phyloP scores from a whole-genome alignment of 2,888 invertebrate genomes.

The Pasiphila rectangulata region DNA sequence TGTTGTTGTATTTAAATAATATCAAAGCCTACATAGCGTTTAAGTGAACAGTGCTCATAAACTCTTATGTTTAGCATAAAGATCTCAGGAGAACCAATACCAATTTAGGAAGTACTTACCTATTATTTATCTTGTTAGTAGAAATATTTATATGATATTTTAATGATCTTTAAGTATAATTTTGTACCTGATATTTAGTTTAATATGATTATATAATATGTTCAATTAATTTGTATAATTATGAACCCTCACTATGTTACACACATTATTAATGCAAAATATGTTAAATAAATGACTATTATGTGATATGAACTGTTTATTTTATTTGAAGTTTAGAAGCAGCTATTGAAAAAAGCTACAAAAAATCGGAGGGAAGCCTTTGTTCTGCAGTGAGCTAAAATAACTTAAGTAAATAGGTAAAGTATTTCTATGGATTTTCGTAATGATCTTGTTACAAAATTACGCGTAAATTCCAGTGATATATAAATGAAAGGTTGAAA shows the following conservation, averaged over 20 bases:
- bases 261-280: neutral
- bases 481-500: no score
- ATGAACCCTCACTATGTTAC: neutral
- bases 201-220: neutral
- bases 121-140: neutral
- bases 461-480: no score
- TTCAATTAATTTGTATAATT: neutral
- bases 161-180: conserved; percentile 1
- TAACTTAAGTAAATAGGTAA: neutral
- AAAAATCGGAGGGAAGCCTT: no score
- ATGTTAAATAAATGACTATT: conserved; percentile 16
- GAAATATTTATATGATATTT: neutral
- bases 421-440: no score
- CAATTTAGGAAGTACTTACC: no score
- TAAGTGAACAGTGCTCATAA: neutral
- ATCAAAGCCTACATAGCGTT: neutral
- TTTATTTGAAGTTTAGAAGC: neutral
- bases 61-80: neutral
- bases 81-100: conserved; percentile 4
- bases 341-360: no score
- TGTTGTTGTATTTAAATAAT: neutral
- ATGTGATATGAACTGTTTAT: neutral
- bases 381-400: no score
- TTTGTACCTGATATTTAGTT: conserved; percentile 22
- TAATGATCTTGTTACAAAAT: no score